Conservation (phyloP, 2,888 invertebrate genomes). For the Meganola albula region DNA sequence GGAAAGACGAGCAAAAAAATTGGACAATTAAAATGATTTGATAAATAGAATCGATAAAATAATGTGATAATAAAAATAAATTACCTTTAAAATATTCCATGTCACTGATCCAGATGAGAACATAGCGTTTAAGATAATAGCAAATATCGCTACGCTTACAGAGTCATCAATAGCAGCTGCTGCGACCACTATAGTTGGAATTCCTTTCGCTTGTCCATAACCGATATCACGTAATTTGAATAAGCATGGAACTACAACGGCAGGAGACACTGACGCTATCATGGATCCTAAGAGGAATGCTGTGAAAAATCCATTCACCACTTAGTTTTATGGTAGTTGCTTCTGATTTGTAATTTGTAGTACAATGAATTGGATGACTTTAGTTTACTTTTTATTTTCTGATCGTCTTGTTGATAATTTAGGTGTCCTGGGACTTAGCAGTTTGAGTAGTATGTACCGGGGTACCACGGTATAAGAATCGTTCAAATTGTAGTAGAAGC, state of each 20-base stretch:
- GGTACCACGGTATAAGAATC: too few relatives aligned
- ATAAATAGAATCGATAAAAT: conserved; percentile 1
- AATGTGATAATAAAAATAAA: neutral
- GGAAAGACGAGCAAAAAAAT: too few relatives aligned
- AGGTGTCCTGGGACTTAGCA: too few relatives aligned
- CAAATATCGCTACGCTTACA: conserved; percentile 91
- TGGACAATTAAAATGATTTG: conserved; percentile 1
- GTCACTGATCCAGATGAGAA: conserved; percentile 82
- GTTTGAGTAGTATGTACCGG: too few relatives aligned
- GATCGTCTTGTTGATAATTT: neutral
- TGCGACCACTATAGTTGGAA: conserved; percentile 92
- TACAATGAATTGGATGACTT: too few relatives aligned
- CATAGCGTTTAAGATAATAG: conserved; percentile 88
- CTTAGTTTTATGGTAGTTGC: too few relatives aligned
- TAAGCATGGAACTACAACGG: conserved; percentile 92
- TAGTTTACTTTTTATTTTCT: neutral
- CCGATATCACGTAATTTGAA: conserved; percentile 83
- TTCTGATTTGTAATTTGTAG: too few relatives aligned
- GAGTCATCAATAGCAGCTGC: conserved; percentile 94
- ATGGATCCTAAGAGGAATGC: conserved; percentile 85
- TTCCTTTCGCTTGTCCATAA: conserved; percentile 90
- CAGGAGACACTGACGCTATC: conserved; percentile 92
- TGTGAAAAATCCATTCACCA: too few relatives aligned
- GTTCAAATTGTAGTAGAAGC: too few relatives aligned
- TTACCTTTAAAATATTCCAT: conserved; percentile 80